A percentile compares a stretch with the other conserved stretches of the same genome.
Conservation (phyloP, 2,113 vertebrate genomes). For the Notarius lentiginosus region DNA sequence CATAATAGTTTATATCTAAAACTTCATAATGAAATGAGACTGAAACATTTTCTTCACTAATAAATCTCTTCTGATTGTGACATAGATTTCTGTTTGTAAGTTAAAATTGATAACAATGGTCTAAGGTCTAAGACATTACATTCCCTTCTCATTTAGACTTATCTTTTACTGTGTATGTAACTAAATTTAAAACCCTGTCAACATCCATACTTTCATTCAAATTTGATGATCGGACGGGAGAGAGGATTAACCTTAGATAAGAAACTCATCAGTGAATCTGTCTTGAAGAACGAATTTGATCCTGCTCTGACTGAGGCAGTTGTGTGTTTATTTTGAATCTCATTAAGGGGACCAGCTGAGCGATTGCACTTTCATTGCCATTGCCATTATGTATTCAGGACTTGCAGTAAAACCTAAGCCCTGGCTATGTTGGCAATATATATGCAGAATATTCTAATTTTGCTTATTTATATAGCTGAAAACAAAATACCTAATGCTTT, state of each 20-base stretch:
- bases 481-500: not conserved
- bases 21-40: not conserved
- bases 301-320: slow-evolving; percentile 13
- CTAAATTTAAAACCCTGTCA: not conserved
- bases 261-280: slow-evolving; percentile 68
- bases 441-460: not conserved
- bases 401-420: not conserved
- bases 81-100: not conserved
- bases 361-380: not conserved
- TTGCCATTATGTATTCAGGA: not conserved
- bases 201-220: not conserved
- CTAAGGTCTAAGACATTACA: not conserved
- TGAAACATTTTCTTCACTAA: slow-evolving; percentile 4
- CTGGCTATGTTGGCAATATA: not conserved
- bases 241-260: slow-evolving; percentile 64
- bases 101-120: not conserved
- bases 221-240: slow-evolving; percentile 16
- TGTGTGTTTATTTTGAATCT: slow-evolving; percentile 28
- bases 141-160: not conserved
- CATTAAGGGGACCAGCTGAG: slow-evolving; percentile 19
- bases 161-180: not conserved
- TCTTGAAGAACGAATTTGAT: slow-evolving; percentile 67
- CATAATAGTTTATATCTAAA: not conserved
- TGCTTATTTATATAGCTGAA: not conserved
- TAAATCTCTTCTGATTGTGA: not conserved